These are phyloP conservation scores for Sander vitreus DNA, from an alignment of 2,113 vertebrate species.

Conservation along the genomic window DNA sequence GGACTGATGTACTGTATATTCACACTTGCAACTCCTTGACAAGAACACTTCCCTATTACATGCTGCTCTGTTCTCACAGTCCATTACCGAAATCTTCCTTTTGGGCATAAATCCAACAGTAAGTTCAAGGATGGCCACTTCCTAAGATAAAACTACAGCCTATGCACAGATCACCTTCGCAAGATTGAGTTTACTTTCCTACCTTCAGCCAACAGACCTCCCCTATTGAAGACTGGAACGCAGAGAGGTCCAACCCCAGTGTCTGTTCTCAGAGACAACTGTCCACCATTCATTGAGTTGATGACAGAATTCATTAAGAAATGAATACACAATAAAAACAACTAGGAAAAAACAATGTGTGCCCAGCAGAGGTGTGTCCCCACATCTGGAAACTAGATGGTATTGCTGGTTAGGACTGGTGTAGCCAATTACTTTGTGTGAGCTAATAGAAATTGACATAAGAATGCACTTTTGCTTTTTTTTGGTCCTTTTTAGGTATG, in stretches of 20 bases:
- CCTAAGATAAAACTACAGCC: constrained; percentile 17
- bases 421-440: not conserved
- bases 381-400: not conserved
- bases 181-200: not conserved
- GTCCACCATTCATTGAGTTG: not conserved
- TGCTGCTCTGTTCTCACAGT: constrained; percentile 19
- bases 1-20: constrained; percentile 10
- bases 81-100: constrained; percentile 45
- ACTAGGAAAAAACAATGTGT: not conserved
- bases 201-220: constrained; percentile 9
- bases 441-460: not conserved
- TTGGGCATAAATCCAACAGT: constrained; percentile 40
- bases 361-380: not conserved
- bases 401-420: not conserved
- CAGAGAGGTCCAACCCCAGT: not conserved
- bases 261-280: not conserved
- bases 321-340: not conserved
- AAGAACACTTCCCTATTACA: constrained; percentile 24
- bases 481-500: not conserved
- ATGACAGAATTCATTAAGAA: not conserved
- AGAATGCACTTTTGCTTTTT: not conserved
- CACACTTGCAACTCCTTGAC: not conserved
- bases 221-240: not conserved
- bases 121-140: constrained; percentile 46
- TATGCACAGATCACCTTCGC: constrained; percentile 17